These are phyloP conservation scores for Cydia fagiglandana DNA, from an alignment of 1,140 invertebrate species.

Conservation along the genomic window DNA sequence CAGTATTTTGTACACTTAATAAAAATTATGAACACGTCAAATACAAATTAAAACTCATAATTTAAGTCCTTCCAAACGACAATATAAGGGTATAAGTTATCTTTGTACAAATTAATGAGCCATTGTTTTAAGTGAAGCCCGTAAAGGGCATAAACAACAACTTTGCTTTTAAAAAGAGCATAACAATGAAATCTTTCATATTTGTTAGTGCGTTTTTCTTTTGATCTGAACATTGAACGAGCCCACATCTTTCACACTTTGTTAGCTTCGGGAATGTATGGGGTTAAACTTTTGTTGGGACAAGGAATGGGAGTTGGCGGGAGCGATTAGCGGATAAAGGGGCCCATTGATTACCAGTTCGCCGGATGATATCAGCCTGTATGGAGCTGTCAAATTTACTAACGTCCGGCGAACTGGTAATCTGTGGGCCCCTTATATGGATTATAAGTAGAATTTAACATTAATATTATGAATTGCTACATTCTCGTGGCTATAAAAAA, in stretches of 20 bases:
- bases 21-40: background rate
- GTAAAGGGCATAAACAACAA: background rate
- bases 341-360: too few relatives aligned
- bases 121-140: constrained; percentile 21
- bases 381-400: too few relatives aligned
- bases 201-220: background rate
- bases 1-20: background rate
- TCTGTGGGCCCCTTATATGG: too few relatives aligned
- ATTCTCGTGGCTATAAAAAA: too few relatives aligned
- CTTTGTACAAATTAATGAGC: background rate
- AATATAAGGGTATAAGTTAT: constrained; percentile 2
- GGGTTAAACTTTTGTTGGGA: background rate
- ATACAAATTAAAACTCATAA: constrained; percentile 9
- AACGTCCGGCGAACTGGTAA: too few relatives aligned
- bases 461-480: too few relatives aligned
- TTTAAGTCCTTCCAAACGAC: background rate
- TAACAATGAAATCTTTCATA: background rate
- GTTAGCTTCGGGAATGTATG: background rate
- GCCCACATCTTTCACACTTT: constrained; percentile 27
- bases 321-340: background rate
- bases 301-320: background rate
- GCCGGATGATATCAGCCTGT: too few relatives aligned
- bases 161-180: background rate
- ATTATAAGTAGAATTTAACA: too few relatives aligned
- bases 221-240: background rate